Evolutionary conservation across 2,888 invertebrate genomes (phyloP).

Genomic region (Ctena decussata): DNA sequence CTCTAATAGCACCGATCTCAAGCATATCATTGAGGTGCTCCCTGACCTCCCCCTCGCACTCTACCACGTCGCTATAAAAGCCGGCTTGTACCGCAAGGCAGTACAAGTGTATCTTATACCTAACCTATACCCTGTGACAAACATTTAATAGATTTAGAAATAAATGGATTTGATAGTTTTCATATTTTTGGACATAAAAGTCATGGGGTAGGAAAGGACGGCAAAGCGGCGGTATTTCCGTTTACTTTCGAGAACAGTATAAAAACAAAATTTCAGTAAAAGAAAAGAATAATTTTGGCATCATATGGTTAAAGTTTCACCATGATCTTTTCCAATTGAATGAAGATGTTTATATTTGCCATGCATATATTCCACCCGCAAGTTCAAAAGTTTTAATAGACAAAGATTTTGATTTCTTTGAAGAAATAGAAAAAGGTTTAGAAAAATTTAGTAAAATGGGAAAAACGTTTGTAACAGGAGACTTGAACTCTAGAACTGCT

Average conservation of each 20-base stretch:
- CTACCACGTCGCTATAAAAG: too few species aligned
- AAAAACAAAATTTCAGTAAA: background rate
- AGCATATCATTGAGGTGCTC: too few species aligned
- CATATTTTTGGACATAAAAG: constrained; percentile 8
- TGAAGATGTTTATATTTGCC: constrained; percentile 8
- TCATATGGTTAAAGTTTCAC: background rate
- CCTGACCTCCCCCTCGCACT: too few species aligned
- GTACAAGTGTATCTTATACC: too few species aligned
- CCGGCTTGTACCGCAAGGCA: too few species aligned
- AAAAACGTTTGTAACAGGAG: constrained; percentile 7
- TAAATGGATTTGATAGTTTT: background rate
- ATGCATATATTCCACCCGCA: constrained; percentile 1
- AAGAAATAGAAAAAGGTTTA: constrained; percentile 7
- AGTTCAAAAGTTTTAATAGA: constrained; percentile 12
- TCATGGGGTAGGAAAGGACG: constrained; percentile 9
- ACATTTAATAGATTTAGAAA: background rate
- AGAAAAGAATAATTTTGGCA: background rate
- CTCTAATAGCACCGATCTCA: too few species aligned
- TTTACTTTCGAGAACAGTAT: background rate
- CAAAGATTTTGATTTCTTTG: constrained; percentile 20
- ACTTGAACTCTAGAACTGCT: constrained; percentile 13
- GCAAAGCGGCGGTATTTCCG: constrained; percentile 2
- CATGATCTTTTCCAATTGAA: background rate
- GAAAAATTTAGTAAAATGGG: constrained; percentile 16
- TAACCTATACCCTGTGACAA: too few species aligned